Evolutionary conservation across 1,140 invertebrate genomes (phyloP).

Genomic region (Trachelipus rathkii): DNA sequence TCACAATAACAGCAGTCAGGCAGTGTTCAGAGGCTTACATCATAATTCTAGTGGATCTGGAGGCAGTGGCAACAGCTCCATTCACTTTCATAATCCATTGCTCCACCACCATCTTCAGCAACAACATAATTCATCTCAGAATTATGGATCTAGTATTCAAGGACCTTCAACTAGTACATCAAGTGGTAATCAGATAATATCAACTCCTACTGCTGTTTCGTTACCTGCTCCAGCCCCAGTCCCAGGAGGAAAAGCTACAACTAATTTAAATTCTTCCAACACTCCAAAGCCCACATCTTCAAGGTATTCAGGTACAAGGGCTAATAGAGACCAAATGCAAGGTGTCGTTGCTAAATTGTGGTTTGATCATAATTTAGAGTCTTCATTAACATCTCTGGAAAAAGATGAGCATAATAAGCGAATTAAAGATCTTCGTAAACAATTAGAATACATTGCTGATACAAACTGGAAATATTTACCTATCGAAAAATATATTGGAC

Average conservation of each 20-base stretch:
- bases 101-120: neutral
- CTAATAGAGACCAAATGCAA: slow-evolving; percentile 31
- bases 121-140: neutral
- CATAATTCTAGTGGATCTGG: neutral
- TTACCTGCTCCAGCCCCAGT: slow-evolving; percentile 1
- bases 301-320: slow-evolving; percentile 14
- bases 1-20: neutral
- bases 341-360: slow-evolving; percentile 36
- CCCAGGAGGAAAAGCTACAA: neutral
- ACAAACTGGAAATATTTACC: slow-evolving; percentile 54
- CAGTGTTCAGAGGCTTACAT: slow-evolving; percentile 1
- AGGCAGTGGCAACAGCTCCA: neutral
- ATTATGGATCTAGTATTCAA: neutral
- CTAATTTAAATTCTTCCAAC: neutral
- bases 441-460: slow-evolving; percentile 52
- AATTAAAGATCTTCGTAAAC: slow-evolving; percentile 51
- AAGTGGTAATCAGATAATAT: slow-evolving; percentile 5
- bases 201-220: neutral
- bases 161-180: neutral
- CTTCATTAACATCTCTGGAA: slow-evolving; percentile 40
- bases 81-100: neutral
- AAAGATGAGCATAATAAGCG: slow-evolving; percentile 52
- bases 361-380: slow-evolving; percentile 47
- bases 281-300: neutral
- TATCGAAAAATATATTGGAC: slow-evolving; percentile 54